These are phyloP conservation scores for Cariama cristata DNA, from an alignment of 2,113 vertebrate species.

Conservation along the genomic window DNA sequence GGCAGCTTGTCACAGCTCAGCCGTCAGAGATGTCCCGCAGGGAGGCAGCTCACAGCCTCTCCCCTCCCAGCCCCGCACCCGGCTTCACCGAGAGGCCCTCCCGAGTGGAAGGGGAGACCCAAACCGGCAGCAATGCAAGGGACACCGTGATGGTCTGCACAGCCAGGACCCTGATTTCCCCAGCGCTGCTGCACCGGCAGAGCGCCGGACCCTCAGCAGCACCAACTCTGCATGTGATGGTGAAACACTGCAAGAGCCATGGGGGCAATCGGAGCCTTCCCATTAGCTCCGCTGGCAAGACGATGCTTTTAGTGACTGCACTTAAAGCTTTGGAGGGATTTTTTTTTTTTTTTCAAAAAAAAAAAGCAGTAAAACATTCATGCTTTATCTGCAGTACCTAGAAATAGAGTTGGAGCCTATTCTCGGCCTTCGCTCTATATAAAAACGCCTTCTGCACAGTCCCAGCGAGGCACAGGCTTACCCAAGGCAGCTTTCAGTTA, in stretches of 20 bases:
- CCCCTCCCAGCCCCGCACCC: background rate
- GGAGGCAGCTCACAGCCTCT: background rate
- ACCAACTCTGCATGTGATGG: fast-evolving
- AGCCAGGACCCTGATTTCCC: background rate
- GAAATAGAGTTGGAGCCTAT: background rate
- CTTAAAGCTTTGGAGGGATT: background rate
- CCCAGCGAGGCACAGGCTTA: background rate
- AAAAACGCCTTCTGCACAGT: background rate
- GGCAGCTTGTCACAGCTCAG: background rate
- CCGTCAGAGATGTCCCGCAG: fast-evolving
- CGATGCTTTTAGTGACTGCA: background rate
- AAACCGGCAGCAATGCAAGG: background rate
- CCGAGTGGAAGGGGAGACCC: background rate
- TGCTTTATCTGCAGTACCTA: background rate
- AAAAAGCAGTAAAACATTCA: background rate
- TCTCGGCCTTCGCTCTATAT: background rate
- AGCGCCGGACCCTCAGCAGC: fast-evolving
- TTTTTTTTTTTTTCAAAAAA: background rate
- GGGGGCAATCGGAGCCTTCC: fast-evolving
- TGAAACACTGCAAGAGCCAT: fast-evolving
- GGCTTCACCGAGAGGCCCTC: background rate
- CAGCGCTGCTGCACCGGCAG: fast-evolving
- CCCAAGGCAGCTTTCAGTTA: background rate
- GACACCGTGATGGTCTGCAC: background rate
- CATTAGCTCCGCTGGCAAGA: background rate